Evolutionary conservation across 2,888 invertebrate genomes (phyloP).

Genomic region (Alentia gelatinosa): DNA sequence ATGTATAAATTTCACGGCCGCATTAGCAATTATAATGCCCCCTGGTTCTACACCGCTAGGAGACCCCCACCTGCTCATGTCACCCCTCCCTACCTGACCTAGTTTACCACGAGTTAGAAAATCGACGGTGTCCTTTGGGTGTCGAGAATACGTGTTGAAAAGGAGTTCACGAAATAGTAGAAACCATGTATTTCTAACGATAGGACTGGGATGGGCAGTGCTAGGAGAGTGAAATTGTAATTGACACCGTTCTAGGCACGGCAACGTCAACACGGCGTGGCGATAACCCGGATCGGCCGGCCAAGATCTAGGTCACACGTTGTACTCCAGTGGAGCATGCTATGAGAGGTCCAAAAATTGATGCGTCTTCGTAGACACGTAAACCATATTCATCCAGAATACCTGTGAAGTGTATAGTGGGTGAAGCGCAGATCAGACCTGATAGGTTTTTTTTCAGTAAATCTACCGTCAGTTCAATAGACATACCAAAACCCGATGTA

Average conservation of each 20-base stretch:
- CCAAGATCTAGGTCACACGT: neutral
- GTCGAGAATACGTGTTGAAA: too few relatives aligned
- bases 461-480: too few relatives aligned
- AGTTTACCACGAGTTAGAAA: neutral
- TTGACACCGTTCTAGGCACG: neutral
- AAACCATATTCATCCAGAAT: too few relatives aligned
- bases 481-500: too few relatives aligned
- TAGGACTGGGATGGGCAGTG: neutral
- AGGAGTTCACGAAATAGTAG: too few relatives aligned
- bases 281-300: neutral
- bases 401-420: too few relatives aligned
- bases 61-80: neutral
- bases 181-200: too few relatives aligned
- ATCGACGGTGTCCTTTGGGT: neutral
- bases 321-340: neutral
- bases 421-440: too few relatives aligned
- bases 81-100: neutral
- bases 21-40: constrained; percentile 19
- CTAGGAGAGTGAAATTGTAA: too few relatives aligned
- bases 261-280: neutral
- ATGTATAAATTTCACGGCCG: neutral
- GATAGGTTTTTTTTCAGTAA: too few relatives aligned
- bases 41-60: neutral
- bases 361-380: too few relatives aligned
- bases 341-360: neutral